A percentile compares a stretch with the other conserved stretches of the same genome.
phyloP scores from a whole-genome alignment of 2,113 vertebrate genomes.

The Nannospalax galili region DNA sequence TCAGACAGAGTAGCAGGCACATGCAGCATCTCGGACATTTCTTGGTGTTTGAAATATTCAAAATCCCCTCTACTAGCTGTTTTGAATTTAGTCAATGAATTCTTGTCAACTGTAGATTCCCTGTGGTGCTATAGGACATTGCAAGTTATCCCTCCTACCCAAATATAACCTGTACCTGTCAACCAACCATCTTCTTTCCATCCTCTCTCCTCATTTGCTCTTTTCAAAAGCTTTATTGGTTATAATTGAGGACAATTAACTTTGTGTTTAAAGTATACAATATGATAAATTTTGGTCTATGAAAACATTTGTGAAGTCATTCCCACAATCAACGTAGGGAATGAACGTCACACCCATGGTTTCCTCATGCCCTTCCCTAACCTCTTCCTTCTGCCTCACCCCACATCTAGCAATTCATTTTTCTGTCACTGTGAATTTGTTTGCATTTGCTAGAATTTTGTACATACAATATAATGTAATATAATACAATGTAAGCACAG shows the following conservation, averaged over 20 bases:
- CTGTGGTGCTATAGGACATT: background rate
- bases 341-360: rapidly evolving
- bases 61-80: background rate
- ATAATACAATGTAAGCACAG: background rate
- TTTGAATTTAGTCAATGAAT: background rate
- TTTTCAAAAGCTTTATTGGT: background rate
- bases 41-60: background rate
- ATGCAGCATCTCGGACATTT: background rate
- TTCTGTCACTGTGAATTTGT: background rate
- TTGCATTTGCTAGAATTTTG: background rate
- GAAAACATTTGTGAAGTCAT: background rate
- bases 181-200: background rate
- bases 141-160: background rate
- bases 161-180: background rate
- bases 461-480: no score
- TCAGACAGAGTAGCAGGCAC: background rate
- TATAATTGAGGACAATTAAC: no score
- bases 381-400: background rate
- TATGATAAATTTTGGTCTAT: background rate
- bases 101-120: rapidly evolving
- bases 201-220: background rate
- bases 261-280: background rate
- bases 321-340: no score
- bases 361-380: background rate
- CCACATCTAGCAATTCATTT: background rate